A percentile compares a stretch with the other conserved stretches of the same genome.
phyloP scores from a whole-genome alignment of 2,888 invertebrate species.

The Cheilosia scutellata region DNA sequence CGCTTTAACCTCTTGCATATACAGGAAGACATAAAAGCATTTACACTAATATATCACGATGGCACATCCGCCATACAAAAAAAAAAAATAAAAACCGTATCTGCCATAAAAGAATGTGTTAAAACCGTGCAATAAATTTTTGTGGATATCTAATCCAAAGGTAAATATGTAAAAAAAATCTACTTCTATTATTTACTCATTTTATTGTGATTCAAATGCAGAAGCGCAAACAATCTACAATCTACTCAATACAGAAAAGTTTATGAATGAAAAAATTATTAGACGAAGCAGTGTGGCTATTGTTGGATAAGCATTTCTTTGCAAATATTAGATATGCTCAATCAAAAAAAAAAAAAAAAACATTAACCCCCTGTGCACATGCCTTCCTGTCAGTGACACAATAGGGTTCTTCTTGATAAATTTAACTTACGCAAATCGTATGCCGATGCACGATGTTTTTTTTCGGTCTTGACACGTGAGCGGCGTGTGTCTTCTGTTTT shows the following conservation, averaged over 20 bases:
- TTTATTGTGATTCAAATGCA: slow-evolving; percentile 12
- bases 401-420: not conserved
- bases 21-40: not conserved
- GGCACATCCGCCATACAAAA: not conserved
- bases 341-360: not conserved
- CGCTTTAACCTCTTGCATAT: not conserved
- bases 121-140: slow-evolving; percentile 23
- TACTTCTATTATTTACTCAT: slow-evolving; percentile 11
- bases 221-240: not conserved
- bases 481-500: slow-evolving; percentile 23
- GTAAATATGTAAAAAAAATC: slow-evolving; percentile 25
- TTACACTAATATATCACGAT: too few species aligned
- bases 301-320: slow-evolving; percentile 31
- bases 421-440: slow-evolving; percentile 13
- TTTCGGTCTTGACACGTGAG: slow-evolving; percentile 19
- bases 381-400: slow-evolving; percentile 5
- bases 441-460: slow-evolving; percentile 8
- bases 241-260: not conserved
- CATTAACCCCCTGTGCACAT: not conserved
- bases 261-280: slow-evolving; percentile 24
- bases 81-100: not conserved
- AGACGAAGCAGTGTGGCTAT: not conserved
- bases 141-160: slow-evolving; percentile 40
- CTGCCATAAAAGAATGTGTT: not conserved
- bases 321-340: slow-evolving; percentile 4